A percentile compares a stretch with the other conserved stretches of the same genome.
These are phyloP conservation scores for Aplidium turbinatum DNA, from an alignment of 23 tunicate species.

Conservation along the genomic window DNA sequence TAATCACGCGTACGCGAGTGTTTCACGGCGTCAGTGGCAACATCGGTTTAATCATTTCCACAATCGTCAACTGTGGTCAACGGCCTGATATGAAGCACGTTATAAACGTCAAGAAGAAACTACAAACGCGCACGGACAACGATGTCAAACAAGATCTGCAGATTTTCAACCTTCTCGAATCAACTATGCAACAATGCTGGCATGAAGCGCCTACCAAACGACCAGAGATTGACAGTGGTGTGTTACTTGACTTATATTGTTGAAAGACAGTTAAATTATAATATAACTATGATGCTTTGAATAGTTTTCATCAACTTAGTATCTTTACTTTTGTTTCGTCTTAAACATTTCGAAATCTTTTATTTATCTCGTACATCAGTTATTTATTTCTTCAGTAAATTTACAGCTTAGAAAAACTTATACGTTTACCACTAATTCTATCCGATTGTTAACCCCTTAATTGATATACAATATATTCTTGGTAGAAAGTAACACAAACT, in stretches of 20 bases:
- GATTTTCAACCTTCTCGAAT: constrained; percentile 22
- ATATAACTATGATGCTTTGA: too few relatives aligned
- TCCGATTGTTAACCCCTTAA: too few relatives aligned
- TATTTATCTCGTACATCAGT: too few relatives aligned
- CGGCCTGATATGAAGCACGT: constrained; percentile 46
- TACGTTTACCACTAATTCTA: too few relatives aligned
- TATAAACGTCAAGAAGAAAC: neutral
- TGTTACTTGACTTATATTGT: neutral
- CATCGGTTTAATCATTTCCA: constrained; percentile 44
- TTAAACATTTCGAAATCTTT: too few relatives aligned
- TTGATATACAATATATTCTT: too few relatives aligned
- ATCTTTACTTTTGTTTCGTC: too few relatives aligned
- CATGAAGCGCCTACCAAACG: constrained; percentile 29
- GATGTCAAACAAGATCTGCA: constrained; percentile 27
- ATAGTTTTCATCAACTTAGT: too few relatives aligned
- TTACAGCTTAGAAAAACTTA: too few relatives aligned
- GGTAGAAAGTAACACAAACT: too few relatives aligned
- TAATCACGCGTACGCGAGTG: constrained; percentile 33
- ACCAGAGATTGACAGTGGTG: constrained; percentile 17
- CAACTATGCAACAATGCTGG: constrained; percentile 53
- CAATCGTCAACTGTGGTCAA: constrained; percentile 39
- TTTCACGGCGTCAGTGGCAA: constrained; percentile 39
- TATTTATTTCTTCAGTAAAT: too few relatives aligned
- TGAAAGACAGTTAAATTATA: too few relatives aligned
- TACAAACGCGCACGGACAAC: neutral